Percentiles rank a stretch among this genome's conserved stretches.
These are phyloP conservation scores for Stratiolaelaps scimitus DNA, from an alignment of 1,140 invertebrate species.

Conservation along the genomic window DNA sequence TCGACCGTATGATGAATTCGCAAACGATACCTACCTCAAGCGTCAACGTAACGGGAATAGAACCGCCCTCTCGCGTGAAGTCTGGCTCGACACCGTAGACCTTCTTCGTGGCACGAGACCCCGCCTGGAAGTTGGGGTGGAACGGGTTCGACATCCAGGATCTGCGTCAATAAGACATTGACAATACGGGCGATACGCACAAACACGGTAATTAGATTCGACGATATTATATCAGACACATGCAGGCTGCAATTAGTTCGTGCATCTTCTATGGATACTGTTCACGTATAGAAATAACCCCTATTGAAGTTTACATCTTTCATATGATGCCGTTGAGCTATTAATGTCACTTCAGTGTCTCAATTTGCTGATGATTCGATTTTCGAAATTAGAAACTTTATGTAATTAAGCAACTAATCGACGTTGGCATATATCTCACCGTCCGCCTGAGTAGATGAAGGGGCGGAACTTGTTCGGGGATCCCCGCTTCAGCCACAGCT, in stretches of 20 bases:
- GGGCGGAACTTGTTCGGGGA: constrained; percentile 69
- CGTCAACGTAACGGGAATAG: constrained; percentile 86
- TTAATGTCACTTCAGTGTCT: not conserved
- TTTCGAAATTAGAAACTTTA: not conserved
- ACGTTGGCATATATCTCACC: no score
- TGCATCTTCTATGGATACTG: constrained; percentile 2
- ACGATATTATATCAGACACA: no score
- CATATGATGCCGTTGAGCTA: no score
- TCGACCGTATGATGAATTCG: not conserved
- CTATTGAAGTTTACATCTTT: no score
- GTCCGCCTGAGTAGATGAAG: not conserved
- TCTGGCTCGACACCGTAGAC: constrained; percentile 88
- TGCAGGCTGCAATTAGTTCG: constrained; percentile 39
- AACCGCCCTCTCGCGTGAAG: constrained; percentile 85
- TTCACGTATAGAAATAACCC: no score
- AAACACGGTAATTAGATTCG: constrained; percentile 44
- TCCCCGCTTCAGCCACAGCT: constrained; percentile 53
- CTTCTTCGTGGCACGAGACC: constrained; percentile 61
- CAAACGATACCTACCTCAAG: constrained; percentile 44
- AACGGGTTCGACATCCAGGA: constrained; percentile 83
- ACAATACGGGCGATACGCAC: no score
- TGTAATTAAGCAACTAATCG: no score
- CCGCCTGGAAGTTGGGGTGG: constrained; percentile 81
- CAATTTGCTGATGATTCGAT: not conserved
- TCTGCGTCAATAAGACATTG: constrained; percentile 49